Evolutionary conservation across 1,140 invertebrate genomes (phyloP).

Genomic region (Colletes gigas): DNA sequence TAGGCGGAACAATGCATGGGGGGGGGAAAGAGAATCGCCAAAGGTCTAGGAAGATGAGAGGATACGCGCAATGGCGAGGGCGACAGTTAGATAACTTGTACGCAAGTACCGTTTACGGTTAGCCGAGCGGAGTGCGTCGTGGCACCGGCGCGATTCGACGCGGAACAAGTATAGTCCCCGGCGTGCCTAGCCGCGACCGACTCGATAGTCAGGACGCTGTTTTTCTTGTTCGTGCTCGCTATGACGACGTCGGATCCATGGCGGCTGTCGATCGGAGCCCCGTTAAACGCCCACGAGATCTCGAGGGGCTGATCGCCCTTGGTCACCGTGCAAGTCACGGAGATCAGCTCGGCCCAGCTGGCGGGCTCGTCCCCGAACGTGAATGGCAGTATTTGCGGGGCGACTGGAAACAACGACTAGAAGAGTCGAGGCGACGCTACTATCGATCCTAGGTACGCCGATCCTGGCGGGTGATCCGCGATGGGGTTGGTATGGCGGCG

Average conservation of each 20-base stretch:
- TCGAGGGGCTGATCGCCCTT: constrained; percentile 89
- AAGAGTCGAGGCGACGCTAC: constrained; percentile 41
- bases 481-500: constrained; percentile 67
- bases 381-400: constrained; percentile 89
- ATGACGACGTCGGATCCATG: constrained; percentile 66
- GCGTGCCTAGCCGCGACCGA: constrained; percentile 83
- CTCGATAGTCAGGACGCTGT: constrained; percentile 83
- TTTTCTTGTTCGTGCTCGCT: constrained; percentile 81
- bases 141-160: constrained; percentile 83
- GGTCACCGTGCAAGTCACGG: constrained; percentile 85
- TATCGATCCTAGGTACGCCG: not conserved
- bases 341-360: constrained; percentile 85
- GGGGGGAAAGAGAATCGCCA: not conserved
- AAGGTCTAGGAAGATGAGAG: not conserved
- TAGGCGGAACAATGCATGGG: too few relatives aligned
- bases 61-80: not conserved
- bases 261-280: constrained; percentile 64
- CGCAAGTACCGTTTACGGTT: constrained; percentile 84
- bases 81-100: constrained; percentile 19
- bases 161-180: constrained; percentile 86
- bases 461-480: not conserved
- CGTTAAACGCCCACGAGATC: constrained; percentile 81
- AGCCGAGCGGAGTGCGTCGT: constrained; percentile 84
- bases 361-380: constrained; percentile 87
- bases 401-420: constrained; percentile 81